Evolutionary conservation across 2,888 invertebrate genomes (phyloP).

Genomic region (Trypoxylon attenuatum): DNA sequence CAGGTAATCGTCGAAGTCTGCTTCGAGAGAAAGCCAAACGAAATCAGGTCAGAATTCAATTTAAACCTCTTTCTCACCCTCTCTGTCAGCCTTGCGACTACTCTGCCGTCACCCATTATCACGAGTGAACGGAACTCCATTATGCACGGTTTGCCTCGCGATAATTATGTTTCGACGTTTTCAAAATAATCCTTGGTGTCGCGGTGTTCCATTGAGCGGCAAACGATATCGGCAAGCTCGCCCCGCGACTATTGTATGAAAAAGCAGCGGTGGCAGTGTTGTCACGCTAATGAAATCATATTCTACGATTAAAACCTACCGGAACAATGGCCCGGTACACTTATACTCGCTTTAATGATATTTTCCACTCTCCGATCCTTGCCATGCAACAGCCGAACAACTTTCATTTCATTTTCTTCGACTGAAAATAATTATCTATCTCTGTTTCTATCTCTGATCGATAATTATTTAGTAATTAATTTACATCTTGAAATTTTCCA

Average conservation of each 20-base stretch:
- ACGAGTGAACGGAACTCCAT: constrained; percentile 30
- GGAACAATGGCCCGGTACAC: too few species aligned
- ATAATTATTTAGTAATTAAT: too few species aligned
- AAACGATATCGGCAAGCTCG: neutral
- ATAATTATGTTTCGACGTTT: constrained; percentile 30
- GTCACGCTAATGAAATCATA: neutral
- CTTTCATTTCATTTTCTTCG: too few species aligned
- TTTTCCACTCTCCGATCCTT: too few species aligned
- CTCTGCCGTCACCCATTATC: constrained; percentile 29
- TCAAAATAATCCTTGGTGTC: constrained; percentile 2
- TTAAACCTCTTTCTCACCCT: constrained; percentile 12
- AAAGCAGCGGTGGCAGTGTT: neutral
- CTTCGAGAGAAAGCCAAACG: neutral
- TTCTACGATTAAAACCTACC: neutral
- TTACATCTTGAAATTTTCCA: too few species aligned
- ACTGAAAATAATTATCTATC: too few species aligned
- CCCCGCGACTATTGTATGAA: too few species aligned
- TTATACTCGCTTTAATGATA: too few species aligned
- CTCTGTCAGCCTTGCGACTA: neutral
- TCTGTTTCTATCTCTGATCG: too few species aligned
- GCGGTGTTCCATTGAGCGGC: neutral
- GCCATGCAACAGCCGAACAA: too few species aligned
- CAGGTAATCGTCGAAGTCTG: too few species aligned
- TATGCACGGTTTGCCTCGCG: constrained; percentile 25
- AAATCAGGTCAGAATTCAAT: constrained; percentile 36